These are phyloP conservation scores for Drosophila navojoa DNA, from an alignment of 1,140 invertebrate species.

Conservation along the genomic window DNA sequence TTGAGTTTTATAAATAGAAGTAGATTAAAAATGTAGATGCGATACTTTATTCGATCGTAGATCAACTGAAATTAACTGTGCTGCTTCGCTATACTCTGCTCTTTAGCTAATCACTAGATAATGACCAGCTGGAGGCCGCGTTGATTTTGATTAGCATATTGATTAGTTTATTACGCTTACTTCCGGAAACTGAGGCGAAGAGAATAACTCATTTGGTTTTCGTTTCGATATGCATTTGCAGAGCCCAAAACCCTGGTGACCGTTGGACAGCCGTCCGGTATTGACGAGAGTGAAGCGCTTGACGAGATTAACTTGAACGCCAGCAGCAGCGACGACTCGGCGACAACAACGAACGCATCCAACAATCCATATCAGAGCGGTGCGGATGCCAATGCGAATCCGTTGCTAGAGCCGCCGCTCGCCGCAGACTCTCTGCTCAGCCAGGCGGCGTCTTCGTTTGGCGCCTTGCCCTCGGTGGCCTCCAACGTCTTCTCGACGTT, in stretches of 20 bases:
- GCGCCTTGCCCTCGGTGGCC: constrained; percentile 86
- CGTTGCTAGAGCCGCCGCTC: constrained; percentile 63
- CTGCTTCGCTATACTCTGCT: constrained; percentile 5
- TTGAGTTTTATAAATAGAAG: background rate
- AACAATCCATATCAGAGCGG: constrained; percentile 31
- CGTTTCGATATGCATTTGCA: constrained; percentile 43
- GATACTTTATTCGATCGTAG: too few relatives aligned
- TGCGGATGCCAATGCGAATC: constrained; percentile 70
- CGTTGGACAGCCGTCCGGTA: constrained; percentile 69
- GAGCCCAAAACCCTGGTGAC: constrained; percentile 78
- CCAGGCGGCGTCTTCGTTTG: constrained; percentile 86
- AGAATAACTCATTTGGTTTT: constrained; percentile 6
- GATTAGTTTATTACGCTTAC: constrained; percentile 38
- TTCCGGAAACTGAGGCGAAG: constrained; percentile 18
- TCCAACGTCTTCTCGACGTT: constrained; percentile 86
- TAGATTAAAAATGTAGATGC: background rate
- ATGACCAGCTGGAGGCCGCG: constrained; percentile 50
- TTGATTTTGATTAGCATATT: constrained; percentile 61
- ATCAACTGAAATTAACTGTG: constrained; percentile 11
- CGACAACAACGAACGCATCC: constrained; percentile 22
- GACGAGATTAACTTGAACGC: constrained; percentile 83
- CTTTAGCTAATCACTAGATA: background rate
- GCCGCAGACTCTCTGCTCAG: constrained; percentile 81
- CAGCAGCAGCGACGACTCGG: constrained; percentile 60
- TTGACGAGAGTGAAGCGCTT: constrained; percentile 76